Conservation (phyloP, 2,888 invertebrate species). For the Agonopterix alstromeriana region DNA sequence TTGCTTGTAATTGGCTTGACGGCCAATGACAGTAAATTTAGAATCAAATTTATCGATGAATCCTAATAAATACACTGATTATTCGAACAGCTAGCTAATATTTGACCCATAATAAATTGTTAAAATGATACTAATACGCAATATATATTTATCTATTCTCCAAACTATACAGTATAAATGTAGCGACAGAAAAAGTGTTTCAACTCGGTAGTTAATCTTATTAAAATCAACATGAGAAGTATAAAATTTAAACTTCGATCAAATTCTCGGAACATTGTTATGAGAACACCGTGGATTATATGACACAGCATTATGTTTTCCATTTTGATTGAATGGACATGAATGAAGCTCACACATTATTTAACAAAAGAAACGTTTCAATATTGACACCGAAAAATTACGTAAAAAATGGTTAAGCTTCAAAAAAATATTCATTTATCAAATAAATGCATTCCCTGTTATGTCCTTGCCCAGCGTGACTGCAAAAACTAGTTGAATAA, state of each 20-base stretch:
- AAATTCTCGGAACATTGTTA: constrained; percentile 44
- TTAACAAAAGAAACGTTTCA: constrained; percentile 36
- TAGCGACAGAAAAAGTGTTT: constrained; percentile 23
- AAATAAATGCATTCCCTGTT: constrained; percentile 69
- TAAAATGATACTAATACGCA: too few relatives aligned
- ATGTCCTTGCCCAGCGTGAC: constrained; percentile 73
- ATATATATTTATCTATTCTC: too few relatives aligned
- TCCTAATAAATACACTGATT: constrained; percentile 8
- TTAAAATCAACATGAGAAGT: constrained; percentile 42
- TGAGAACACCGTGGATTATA: constrained; percentile 36
- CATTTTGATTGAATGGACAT: constrained; percentile 45
- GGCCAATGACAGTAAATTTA: constrained; percentile 55
- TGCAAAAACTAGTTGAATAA: constrained; percentile 74
- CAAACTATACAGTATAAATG: constrained; percentile 1
- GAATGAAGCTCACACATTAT: constrained; percentile 38
- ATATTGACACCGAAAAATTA: constrained; percentile 61
- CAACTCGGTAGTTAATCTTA: constrained; percentile 35
- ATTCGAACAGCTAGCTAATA: too few relatives aligned
- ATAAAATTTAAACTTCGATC: constrained; percentile 41
- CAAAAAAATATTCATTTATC: constrained; percentile 65
- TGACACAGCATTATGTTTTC: constrained; percentile 47
- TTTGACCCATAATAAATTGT: too few relatives aligned
- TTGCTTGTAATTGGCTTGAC: constrained; percentile 72
- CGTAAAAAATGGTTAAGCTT: constrained; percentile 35
- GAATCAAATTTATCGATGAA: constrained; percentile 48